Conservation (phyloP, 2,797 vertebrate genomes). For the Knipowitschia caucasica region DNA sequence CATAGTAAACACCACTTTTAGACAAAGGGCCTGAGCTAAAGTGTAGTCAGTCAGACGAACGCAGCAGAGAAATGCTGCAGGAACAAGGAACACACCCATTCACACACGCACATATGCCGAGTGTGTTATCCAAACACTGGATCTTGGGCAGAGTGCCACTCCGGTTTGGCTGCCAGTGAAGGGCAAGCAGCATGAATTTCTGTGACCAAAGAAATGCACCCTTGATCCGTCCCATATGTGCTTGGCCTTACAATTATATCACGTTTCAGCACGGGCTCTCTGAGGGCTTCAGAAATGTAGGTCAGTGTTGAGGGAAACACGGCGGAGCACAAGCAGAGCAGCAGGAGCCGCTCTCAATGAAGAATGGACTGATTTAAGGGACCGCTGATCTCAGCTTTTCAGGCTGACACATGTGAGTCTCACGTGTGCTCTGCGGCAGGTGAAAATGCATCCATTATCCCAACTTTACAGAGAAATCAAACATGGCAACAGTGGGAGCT, state of each 20-base stretch:
- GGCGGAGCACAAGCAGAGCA: conserved; percentile 55
- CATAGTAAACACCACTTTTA: conserved; percentile 31
- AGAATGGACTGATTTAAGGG: conserved; percentile 53
- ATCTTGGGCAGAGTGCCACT: conserved; percentile 62
- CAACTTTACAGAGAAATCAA: conserved; percentile 29
- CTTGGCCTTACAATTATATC: conserved; percentile 73
- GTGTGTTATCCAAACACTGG: conserved; percentile 66
- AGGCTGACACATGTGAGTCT: conserved; percentile 50
- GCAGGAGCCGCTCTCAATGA: conserved; percentile 61
- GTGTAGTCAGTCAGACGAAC: conserved; percentile 46
- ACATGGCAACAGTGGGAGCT: conserved; percentile 42
- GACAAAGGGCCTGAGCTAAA: conserved; percentile 39
- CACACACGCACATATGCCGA: conserved; percentile 37
- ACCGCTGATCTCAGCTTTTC: conserved; percentile 59
- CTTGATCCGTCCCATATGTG: conserved; percentile 78
- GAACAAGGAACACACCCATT: conserved; percentile 38
- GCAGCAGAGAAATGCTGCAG: conserved; percentile 39
- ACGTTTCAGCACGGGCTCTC: conserved; percentile 64
- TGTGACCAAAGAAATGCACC: conserved; percentile 76
- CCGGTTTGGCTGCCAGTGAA: conserved; percentile 74
- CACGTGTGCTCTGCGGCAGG: conserved; percentile 37
- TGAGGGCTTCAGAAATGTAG: conserved; percentile 64
- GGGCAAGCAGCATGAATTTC: conserved; percentile 77
- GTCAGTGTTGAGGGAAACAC: conserved; percentile 63
- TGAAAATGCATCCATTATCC: conserved; percentile 30